phyloP scores from a whole-genome alignment of 1,140 invertebrate species.

The Rhynchophorus ferrugineus region DNA sequence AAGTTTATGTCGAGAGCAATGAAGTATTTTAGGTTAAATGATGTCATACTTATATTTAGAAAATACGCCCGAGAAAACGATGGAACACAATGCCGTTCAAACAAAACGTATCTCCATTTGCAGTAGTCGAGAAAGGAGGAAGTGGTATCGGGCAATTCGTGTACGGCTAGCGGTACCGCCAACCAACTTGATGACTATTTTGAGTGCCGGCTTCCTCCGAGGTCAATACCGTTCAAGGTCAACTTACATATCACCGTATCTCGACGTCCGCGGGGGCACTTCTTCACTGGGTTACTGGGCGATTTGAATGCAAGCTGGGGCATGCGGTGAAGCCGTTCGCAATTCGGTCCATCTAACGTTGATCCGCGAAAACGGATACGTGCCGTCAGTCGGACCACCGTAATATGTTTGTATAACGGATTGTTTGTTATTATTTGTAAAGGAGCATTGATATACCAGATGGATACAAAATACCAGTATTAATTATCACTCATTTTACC shows the following conservation, averaged over 20 bases:
- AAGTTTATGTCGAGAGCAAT: too few relatives aligned
- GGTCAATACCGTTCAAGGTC: constrained; percentile 13
- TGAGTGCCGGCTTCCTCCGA: neutral
- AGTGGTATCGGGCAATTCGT: neutral
- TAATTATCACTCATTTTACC: too few relatives aligned
- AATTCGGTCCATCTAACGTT: neutral
- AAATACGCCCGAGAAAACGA: too few relatives aligned
- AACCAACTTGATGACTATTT: neutral
- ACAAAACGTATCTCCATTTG: too few relatives aligned
- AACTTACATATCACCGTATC: neutral
- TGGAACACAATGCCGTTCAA: neutral
- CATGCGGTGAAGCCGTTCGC: neutral
- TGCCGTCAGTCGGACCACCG: neutral
- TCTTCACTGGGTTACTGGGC: constrained; percentile 7
- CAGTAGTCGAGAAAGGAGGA: constrained; percentile 2
- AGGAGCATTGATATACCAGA: too few relatives aligned
- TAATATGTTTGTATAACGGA: too few relatives aligned
- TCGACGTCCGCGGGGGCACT: neutral
- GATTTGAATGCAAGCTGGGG: constrained; percentile 5
- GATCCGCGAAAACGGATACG: neutral
- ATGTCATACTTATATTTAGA: too few relatives aligned
- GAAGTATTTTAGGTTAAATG: too few relatives aligned
- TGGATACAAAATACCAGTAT: too few relatives aligned
- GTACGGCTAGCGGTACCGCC: constrained; percentile 5
- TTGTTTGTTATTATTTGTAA: too few relatives aligned